phyloP scores from a whole-genome alignment of 2,888 invertebrate genomes.

The Synanthedon tipuliformis region DNA sequence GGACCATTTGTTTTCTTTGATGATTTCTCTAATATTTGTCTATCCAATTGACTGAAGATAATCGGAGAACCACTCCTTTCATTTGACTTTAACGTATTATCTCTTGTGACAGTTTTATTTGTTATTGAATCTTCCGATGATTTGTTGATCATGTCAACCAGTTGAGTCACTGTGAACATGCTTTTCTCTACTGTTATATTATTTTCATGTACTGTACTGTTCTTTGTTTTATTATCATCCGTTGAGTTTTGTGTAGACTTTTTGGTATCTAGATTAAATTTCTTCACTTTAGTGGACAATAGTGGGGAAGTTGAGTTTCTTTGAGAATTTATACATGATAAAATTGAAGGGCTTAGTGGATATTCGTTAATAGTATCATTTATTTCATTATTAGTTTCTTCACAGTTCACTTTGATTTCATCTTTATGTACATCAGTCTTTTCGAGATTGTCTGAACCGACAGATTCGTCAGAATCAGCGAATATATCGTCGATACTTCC shows the following conservation, averaged over 20 bases:
- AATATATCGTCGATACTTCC: constrained; percentile 62
- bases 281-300: constrained; percentile 36
- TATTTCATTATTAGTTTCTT: neutral
- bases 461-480: constrained; percentile 37
- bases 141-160: constrained; percentile 56
- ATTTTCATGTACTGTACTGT: constrained; percentile 10
- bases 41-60: constrained; percentile 43
- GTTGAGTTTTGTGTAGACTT: neutral
- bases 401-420: neutral
- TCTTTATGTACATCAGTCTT: neutral
- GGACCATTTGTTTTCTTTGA: constrained; percentile 6
- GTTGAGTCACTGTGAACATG: constrained; percentile 57
- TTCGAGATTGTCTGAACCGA: neutral
- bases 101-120: neutral
- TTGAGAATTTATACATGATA: constrained; percentile 29
- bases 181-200: constrained; percentile 37
- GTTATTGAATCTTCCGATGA: constrained; percentile 11
- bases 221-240: constrained; percentile 7
- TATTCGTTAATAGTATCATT: constrained; percentile 1
- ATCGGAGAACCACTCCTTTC: constrained; percentile 47
- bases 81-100: constrained; percentile 4
- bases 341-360: constrained; percentile 46
- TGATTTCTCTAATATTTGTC: constrained; percentile 15
- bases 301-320: constrained; percentile 39
- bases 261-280: constrained; percentile 12